phyloP scores from a whole-genome alignment of 2,797 vertebrate species.

The Crocodylus rhombifer region DNA sequence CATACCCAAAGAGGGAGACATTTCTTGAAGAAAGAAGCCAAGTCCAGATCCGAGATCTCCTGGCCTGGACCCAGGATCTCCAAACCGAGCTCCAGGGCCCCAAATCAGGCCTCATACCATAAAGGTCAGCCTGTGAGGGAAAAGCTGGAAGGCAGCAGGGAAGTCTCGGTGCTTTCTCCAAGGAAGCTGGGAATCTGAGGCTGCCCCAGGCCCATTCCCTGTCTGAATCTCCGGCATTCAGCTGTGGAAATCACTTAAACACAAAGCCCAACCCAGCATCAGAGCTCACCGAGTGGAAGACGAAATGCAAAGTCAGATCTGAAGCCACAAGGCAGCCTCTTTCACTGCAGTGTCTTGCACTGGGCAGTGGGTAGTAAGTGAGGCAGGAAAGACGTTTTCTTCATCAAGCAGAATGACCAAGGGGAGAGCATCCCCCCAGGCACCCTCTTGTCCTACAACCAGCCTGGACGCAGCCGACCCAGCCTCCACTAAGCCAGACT shows the following conservation, averaged over 20 bases:
- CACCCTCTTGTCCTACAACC: not conserved
- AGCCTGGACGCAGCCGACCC: not conserved
- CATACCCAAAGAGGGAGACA: not conserved
- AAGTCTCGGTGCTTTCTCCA: not conserved
- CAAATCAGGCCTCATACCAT: no score
- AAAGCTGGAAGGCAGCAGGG: not conserved
- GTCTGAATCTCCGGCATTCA: no score
- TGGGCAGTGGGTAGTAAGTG: not conserved
- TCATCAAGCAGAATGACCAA: not conserved
- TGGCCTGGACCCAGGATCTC: no score
- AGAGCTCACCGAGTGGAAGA: not conserved
- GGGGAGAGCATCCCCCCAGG: no score
- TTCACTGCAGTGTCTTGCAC: not conserved
- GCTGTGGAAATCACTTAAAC: not conserved
- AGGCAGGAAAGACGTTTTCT: not conserved
- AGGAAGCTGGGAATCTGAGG: not conserved
- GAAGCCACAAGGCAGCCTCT: not conserved
- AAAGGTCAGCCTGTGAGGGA: not conserved
- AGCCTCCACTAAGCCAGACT: no score
- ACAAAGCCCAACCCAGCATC: not conserved
- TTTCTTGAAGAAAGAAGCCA: not conserved
- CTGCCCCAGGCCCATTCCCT: fast-evolving
- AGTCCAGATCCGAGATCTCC: not conserved
- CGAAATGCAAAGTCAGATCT: not conserved
- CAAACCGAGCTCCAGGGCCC: no score